phyloP scores from a whole-genome alignment of 2,113 vertebrate genomes.

The Planiliza haematocheilus region DNA sequence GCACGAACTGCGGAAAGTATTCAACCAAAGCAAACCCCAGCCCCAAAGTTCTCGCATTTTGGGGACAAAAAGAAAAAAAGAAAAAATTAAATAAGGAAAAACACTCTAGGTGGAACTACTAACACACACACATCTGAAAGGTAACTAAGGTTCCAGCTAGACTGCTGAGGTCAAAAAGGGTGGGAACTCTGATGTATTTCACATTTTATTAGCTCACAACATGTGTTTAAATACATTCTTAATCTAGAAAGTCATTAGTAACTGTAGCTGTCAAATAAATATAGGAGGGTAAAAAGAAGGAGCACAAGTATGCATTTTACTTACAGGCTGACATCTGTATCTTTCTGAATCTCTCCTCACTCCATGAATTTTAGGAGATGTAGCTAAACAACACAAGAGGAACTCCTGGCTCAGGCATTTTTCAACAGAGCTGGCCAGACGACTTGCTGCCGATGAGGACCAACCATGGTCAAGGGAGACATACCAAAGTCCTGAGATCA shows the following conservation, averaged over 20 bases:
- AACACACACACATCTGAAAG: background rate
- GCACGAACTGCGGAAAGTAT: too few species aligned
- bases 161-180: background rate
- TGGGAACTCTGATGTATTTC: background rate
- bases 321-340: constrained; percentile 16
- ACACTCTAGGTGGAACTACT: too few species aligned
- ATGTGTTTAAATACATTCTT: background rate
- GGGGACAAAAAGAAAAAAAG: too few species aligned
- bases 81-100: too few species aligned
- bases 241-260: background rate
- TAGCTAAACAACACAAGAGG: constrained; percentile 32
- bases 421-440: constrained; percentile 54
- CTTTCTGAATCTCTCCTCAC: background rate
- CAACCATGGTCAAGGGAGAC: constrained; percentile 72
- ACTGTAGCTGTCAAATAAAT: background rate
- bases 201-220: background rate
- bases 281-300: background rate
- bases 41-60: too few species aligned
- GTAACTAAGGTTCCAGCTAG: background rate
- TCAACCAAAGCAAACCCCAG: too few species aligned
- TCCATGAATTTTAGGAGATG: constrained; percentile 9
- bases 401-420: constrained; percentile 58
- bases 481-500: constrained; percentile 84
- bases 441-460: constrained; percentile 66
- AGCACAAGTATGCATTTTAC: background rate